Base-by-base conservation (phyloP, 2,113 vertebrate genomes). In the Varanus salvator region DNA sequence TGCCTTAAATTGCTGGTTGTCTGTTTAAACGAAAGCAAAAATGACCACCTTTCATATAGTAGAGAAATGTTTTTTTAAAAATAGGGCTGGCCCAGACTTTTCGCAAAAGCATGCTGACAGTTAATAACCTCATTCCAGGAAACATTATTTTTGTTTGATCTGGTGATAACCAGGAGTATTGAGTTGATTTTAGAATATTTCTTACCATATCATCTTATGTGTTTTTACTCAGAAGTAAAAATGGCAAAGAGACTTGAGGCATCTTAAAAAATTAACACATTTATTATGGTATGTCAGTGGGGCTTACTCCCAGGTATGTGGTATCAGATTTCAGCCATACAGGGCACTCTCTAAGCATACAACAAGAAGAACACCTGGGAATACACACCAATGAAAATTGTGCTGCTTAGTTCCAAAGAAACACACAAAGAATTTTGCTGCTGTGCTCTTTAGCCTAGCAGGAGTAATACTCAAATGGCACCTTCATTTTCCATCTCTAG, bases 71-170 rank as follows among this genome's bases (percentile, higher is more conserved):
- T 31, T 50, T 21, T 50, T 21, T 68, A 31, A 75, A 64, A 84
- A 89, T 12, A 48, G 19, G 27, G 54, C 31, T 64, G 21, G 25
- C 1, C 27, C 3, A 69, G 52, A 1, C 12, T 86, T 38, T 1
- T 17, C 0, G 0, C 7, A 57, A 69, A 80, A 21, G 17, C 60
- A 64, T 19, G 15, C 19, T 52, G 50, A 0, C 0, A 0, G 21
- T 72, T 86, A 85, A 77, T 89, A 69, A 50, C 92, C 34, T 0
- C 54, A 83, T n/a, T 23, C 57, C 75, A 84, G 5, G 48, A 31
- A 54, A 82, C 75, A 84, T 25, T 76, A 50, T 25, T 78, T 78
- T 11, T 48, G 38, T 78, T 78, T 29, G 69, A 31, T n/a, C n/a
- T 72, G 69, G 69, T 72, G 27, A 72, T 72, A 72, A 77, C 6